Base-by-base conservation (phyloP, 2,888 invertebrate genomes). In the Dioctria linearis region DNA sequence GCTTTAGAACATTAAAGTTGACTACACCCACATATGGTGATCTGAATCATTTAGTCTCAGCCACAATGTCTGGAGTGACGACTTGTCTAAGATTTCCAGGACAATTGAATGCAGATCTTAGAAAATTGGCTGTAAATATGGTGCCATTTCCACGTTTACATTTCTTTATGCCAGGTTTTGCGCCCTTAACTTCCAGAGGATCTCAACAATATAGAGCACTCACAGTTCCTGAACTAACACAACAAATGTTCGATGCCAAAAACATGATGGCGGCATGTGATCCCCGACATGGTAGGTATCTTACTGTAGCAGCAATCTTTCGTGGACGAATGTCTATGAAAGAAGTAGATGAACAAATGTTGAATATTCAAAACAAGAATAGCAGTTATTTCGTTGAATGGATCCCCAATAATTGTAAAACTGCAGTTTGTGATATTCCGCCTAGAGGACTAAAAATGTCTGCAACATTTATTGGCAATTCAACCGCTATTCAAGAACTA, bases 211-310 rank as follows among this genome's bases (percentile, higher is more conserved):
- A 97, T 91, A 92, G 96, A 86, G 94, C 97, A 65, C 91, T 96
- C 78, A 95, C 96, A 67, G 97, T 98, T 1, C 96, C 97, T 9
- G 97, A 98, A 89, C 91, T 98, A 82, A 97, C 97, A 0, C 93
- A 95, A 85, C 95, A 95, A 89, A 95, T 95, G 95, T 98, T 97
- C 90, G 97, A 97, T 90, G 95, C 97, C 83, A 97, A 96, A 91
- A 97, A 97, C 91, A 97, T 97, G 97, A 97, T 97, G 97, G 96
- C 97, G 67, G 97, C 97, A 5, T 97, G 97, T 88, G 97, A 97
- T 89, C 97, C 97, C 1, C 92, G 96, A 80, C 96, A 97, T 90
- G 97, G 97, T 82, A 93, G 96, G 84, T 97, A 97, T 89, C 91
- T 97, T 83, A 97, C 96, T 25, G 96, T 96, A 3, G 96, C 96